Evolutionary conservation across 1,140 invertebrate species (phyloP).

Genomic region (Platorchestia sp.): DNA sequence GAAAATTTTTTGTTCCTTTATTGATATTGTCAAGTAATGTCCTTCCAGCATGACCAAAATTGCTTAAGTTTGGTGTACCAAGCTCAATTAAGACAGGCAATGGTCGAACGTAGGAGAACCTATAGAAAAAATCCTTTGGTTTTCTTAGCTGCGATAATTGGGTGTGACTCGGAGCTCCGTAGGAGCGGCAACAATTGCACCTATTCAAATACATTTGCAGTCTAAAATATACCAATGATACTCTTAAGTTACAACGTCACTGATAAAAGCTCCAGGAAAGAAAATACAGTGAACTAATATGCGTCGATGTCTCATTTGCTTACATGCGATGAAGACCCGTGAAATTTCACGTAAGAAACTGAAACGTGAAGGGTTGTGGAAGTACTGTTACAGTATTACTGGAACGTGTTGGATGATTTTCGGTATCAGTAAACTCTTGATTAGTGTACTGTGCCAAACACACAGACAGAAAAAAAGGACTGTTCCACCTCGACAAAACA

Average conservation of each 20-base stretch:
- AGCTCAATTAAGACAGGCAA: constrained; percentile 36
- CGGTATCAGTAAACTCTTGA: no score
- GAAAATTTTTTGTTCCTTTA: constrained; percentile 41
- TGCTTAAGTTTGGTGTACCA: constrained; percentile 35
- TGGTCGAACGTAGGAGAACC: not conserved
- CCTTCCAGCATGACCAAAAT: constrained; percentile 13
- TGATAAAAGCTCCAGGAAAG: not conserved
- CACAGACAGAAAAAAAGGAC: no score
- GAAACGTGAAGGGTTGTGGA: not conserved
- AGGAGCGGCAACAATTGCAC: not conserved
- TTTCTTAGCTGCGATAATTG: not conserved
- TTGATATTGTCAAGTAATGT: constrained; percentile 48
- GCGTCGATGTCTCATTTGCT: not conserved
- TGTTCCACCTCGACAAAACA: not conserved
- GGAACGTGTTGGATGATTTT: not conserved
- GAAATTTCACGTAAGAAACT: no score
- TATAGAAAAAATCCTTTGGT: constrained; percentile 34
- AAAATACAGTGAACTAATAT: not conserved
- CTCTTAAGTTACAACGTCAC: not conserved
- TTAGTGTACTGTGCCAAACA: no score
- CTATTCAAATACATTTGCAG: not conserved
- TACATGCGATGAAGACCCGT: no score
- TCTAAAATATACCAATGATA: not conserved
- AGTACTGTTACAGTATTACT: not conserved
- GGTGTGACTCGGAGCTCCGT: not conserved